Evolutionary conservation across 2,888 invertebrate species (phyloP).

Genomic region (Epirrhoe tristata): DNA sequence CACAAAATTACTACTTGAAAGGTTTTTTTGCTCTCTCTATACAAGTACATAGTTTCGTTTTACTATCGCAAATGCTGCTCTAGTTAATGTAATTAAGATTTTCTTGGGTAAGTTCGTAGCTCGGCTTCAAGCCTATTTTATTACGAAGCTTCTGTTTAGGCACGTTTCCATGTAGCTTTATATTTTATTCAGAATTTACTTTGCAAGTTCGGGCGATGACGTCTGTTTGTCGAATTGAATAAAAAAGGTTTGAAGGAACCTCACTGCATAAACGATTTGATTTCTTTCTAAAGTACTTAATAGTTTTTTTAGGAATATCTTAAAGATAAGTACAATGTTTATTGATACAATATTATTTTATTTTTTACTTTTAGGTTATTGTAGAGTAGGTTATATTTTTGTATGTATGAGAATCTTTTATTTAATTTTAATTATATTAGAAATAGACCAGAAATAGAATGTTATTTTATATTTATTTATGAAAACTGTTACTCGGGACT

Average conservation of each 20-base stretch:
- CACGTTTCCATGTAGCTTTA: conserved; percentile 19
- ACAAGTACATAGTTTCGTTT: not conserved
- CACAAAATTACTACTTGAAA: not conserved
- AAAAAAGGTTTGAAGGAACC: not conserved
- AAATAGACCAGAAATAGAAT: no score
- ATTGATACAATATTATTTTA: not conserved
- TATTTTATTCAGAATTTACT: conserved; percentile 25
- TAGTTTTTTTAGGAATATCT: not conserved
- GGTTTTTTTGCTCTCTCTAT: not conserved
- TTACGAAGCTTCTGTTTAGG: conserved; percentile 10
- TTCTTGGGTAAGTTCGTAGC: not conserved
- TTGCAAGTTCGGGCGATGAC: conserved; percentile 17
- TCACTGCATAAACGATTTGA: not conserved
- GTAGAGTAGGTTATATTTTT: no score
- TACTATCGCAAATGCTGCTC: not conserved
- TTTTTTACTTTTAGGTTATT: no score
- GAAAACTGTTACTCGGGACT: no score
- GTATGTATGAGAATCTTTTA: no score
- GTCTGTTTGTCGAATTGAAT: conserved; percentile 12
- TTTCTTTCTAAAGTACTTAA: not conserved
- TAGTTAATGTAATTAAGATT: not conserved
- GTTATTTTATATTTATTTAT: no score
- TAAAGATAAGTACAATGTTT: no score
- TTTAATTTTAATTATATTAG: no score
- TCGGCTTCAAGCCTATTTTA: conserved; percentile 2